A percentile compares a stretch with the other conserved stretches of the same genome.
Conservation (phyloP, 1,140 invertebrate genomes). For the Atopsyche davidsoni region DNA sequence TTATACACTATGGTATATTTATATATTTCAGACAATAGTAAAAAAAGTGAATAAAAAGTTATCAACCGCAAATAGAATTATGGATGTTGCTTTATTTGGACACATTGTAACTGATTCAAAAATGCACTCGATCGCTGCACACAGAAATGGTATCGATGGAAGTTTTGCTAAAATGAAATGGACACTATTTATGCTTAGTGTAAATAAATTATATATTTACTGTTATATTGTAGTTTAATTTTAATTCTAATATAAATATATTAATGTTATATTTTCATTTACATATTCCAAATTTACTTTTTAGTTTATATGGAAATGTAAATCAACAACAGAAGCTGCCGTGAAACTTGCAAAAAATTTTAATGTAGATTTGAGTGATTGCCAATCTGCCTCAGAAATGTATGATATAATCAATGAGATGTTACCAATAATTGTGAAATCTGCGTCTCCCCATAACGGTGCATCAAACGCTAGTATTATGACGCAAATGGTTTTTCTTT, state of each 20-base stretch:
- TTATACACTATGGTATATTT: constrained; percentile 5
- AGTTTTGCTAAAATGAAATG: too few species aligned
- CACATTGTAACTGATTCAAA: constrained; percentile 50
- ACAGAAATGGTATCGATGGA: constrained; percentile 36
- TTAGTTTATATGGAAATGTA: constrained; percentile 31
- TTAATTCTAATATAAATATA: too few species aligned
- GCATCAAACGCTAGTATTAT: constrained; percentile 43
- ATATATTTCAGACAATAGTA: constrained; percentile 40
- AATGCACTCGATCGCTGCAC: constrained; percentile 41
- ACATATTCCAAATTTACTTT: constrained; percentile 6
- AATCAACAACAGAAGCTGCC: constrained; percentile 31
- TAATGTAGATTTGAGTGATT: constrained; percentile 31
- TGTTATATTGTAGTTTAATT: too few species aligned
- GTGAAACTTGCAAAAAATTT: constrained; percentile 33
- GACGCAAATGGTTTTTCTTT: constrained; percentile 52
- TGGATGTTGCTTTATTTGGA: constrained; percentile 57
- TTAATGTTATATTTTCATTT: too few species aligned
- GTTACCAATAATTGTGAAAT: constrained; percentile 29
- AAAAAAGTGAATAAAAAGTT: constrained; percentile 38
- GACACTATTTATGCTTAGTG: too few species aligned
- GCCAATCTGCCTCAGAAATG: constrained; percentile 32
- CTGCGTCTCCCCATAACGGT: constrained; percentile 36
- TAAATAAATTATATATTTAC: too few species aligned
- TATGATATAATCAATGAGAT: constrained; percentile 35
- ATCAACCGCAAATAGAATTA: constrained; percentile 40